Percentiles rank a stretch among this genome's conserved stretches.
These are phyloP conservation scores for Paraplagusia blochii DNA, from an alignment of 2,113 vertebrate genomes.

Conservation along the genomic window DNA sequence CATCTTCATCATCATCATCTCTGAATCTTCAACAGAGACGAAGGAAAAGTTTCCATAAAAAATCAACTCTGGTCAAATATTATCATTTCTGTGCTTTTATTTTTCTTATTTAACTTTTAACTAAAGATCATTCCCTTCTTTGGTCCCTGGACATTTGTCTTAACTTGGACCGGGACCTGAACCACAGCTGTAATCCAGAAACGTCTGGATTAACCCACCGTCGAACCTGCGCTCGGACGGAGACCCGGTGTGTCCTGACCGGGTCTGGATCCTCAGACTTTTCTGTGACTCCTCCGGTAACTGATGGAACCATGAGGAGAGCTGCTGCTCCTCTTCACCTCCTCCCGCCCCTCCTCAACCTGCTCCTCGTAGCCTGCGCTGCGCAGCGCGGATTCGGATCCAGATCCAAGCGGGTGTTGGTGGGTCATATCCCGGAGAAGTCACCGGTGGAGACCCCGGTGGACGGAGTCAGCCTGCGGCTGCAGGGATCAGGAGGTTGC, in stretches of 20 bases:
- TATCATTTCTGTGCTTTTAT: too few species aligned
- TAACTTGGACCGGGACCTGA: background rate
- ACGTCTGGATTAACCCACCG: too few species aligned
- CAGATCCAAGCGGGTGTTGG: conserved; percentile 40
- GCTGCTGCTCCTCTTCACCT: conserved; percentile 21
- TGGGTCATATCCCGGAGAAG: conserved; percentile 67
- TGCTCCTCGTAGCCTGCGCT: conserved; percentile 34
- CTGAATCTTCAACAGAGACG: too few species aligned
- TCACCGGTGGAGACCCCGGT: conserved; percentile 69
- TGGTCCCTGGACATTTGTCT: background rate
- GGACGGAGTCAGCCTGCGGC: conserved; percentile 48
- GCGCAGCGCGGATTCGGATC: conserved; percentile 24
- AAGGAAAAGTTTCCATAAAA: too few species aligned
- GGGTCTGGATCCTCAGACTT: conserved; percentile 8
- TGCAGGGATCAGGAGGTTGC: conserved; percentile 39
- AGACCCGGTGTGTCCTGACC: background rate
- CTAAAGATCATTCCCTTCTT: background rate
- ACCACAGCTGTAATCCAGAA: too few species aligned
- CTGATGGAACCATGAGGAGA: conserved; percentile 69
- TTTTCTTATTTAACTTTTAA: too few species aligned
- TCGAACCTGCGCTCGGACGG: too few species aligned
- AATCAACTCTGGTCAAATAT: too few species aligned
- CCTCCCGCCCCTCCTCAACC: conserved; percentile 33
- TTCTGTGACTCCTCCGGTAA: conserved; percentile 15
- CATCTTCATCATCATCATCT: too few species aligned